Evolutionary conservation across 2,113 vertebrate species (phyloP), one percentile per base, ranked within the genome.

Genomic region (Chiloscyllium plagiosum): DNA sequence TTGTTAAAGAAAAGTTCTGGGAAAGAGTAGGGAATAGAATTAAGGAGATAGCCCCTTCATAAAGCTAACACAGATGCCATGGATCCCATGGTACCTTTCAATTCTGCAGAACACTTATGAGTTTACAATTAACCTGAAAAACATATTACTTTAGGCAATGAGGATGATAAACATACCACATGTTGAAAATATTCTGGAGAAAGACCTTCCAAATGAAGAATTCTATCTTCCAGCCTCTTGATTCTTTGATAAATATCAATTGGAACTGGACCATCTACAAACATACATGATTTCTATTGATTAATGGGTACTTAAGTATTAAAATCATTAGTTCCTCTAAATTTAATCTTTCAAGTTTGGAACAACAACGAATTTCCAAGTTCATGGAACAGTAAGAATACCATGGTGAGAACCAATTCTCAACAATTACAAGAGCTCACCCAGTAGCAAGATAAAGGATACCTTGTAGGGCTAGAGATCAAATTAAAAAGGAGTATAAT

Each of bases 121-220:
- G 4, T 10, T 47, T 50, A 93, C 10, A 70, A 47, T 52, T 72
- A 29, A 12, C 52, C 52, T 76, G 52, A 94, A 94, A 22, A 94
- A 94, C 26, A 95, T 2, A 4, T 1, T 50, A 47, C 15, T n/a
- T 72, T 26, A 50, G 22, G 42, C 8, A 93, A 65, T 90, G 29
- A 90, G 56, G 15, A 17, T 52, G 33, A 76, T 70, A 47, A 95
- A 98, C 99, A 98, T 97, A 99, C 99, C 95, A 98, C 96, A 96
- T 99, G 98, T 96, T 98, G 99, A 97, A 99, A 99, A 97, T 99
- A 99, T 97, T 99, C 99, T 12, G 99, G 99, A 96, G 99, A 99
- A 96, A 99, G 98, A 96, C 99, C 99, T 98, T 99, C 99, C 96
- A 99, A 97, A 97, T 99, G 99, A 97, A 99, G 98, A 96, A 99